phyloP scores from a whole-genome alignment of 2,797 vertebrate genomes.

The Heteromormyrus szaboi region DNA sequence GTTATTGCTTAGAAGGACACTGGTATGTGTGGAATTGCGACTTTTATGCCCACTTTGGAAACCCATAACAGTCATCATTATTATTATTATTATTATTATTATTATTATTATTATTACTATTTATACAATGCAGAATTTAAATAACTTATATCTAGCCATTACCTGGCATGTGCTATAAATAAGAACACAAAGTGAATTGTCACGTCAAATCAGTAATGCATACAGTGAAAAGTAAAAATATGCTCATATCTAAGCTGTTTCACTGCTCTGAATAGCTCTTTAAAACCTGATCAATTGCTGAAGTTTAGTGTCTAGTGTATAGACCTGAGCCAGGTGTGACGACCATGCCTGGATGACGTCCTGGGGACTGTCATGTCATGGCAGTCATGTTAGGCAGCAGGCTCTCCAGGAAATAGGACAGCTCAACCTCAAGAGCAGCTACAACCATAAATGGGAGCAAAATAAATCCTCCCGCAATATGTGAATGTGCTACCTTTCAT shows the following conservation, averaged over 20 bases:
- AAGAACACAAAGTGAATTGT: slow-evolving; percentile 29
- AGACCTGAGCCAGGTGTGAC: slow-evolving; percentile 21
- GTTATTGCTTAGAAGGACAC: neutral
- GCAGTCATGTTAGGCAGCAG: slow-evolving; percentile 28
- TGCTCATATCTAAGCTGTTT: neutral
- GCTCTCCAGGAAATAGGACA: neutral
- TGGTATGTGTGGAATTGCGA: neutral
- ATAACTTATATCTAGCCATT: slow-evolving; percentile 34
- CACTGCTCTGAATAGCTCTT: slow-evolving; percentile 26
- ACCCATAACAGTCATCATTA: neutral
- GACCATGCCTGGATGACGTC: slow-evolving; percentile 29
- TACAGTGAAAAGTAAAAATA: slow-evolving; percentile 46
- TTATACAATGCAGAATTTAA: neutral
- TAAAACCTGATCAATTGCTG: slow-evolving; percentile 44
- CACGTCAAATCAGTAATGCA: slow-evolving; percentile 61
- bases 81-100: neutral
- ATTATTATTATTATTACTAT: neutral
- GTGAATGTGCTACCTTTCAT: neutral
- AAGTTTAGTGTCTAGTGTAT: slow-evolving; percentile 31
- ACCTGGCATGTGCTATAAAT: slow-evolving; percentile 53
- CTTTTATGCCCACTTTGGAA: neutral
- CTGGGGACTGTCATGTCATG: slow-evolving; percentile 39
- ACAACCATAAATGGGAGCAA: neutral
- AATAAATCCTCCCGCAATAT: slow-evolving; percentile 8
- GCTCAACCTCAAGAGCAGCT: neutral